Evolutionary conservation across 2,888 invertebrate genomes (phyloP).

Genomic region (Oxystoma pomonae): DNA sequence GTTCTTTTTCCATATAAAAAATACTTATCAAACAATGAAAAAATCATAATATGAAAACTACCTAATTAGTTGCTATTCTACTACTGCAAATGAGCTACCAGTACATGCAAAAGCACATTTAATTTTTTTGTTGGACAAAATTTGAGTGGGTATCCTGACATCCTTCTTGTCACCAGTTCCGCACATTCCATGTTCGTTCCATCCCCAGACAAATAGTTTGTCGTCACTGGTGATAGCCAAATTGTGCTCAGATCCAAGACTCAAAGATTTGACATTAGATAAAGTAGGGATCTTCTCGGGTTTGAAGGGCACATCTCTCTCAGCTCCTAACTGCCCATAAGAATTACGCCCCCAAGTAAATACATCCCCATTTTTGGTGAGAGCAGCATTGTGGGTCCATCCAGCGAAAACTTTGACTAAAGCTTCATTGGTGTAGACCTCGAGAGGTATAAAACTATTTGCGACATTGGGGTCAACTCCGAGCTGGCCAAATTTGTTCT

Average conservation of each 20-base stretch:
- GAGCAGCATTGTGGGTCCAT: conserved; percentile 73
- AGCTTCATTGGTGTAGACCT: conserved; percentile 54
- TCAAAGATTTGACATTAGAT: conserved; percentile 54
- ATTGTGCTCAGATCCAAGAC: conserved; percentile 77
- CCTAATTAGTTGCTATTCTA: conserved; percentile 40
- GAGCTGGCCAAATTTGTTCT: conserved; percentile 79
- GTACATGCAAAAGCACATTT: conserved; percentile 49
- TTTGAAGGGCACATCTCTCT: conserved; percentile 45
- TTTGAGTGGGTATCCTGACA: conserved; percentile 46
- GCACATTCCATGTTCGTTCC: conserved; percentile 88
- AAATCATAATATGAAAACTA: conserved; percentile 34
- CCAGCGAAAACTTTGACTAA: conserved; percentile 62
- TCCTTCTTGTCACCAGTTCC: conserved; percentile 58
- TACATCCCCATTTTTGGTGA: conserved; percentile 60
- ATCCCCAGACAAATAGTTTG: conserved; percentile 75
- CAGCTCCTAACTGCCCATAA: conserved; percentile 70
- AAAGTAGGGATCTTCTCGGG: conserved; percentile 49
- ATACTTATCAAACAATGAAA: conserved; percentile 39
- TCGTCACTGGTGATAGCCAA: conserved; percentile 63
- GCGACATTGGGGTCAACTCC: conserved; percentile 55
- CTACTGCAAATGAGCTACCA: conserved; percentile 52
- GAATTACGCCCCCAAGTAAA: conserved; percentile 76
- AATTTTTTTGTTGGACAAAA: conserved; percentile 41
- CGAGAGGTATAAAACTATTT: conserved; percentile 53
- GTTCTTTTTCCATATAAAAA: conserved; percentile 36